Evolutionary conservation across 2,113 vertebrate species (phyloP).

Genomic region (Carassius gibelio): DNA sequence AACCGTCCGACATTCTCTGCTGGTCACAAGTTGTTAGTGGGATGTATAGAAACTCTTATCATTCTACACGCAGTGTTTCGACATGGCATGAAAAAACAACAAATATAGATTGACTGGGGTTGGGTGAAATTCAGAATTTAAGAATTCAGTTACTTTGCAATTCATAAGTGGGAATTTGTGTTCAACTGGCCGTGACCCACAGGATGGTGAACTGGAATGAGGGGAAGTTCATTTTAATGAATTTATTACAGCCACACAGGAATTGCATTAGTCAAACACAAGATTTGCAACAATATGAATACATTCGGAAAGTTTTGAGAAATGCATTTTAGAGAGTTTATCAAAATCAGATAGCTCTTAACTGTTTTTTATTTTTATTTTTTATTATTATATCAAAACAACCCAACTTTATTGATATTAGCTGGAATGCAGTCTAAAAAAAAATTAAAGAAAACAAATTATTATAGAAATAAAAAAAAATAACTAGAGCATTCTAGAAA

Average conservation of each 20-base stretch:
- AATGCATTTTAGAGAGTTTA: no score
- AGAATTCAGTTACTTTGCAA: not conserved
- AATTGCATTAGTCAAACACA: not conserved
- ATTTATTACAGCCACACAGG: not conserved
- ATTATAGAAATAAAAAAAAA: no score
- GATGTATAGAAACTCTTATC: conserved; percentile 74
- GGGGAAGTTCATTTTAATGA: not conserved
- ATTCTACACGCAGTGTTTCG: conserved; percentile 57
- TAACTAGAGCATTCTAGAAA: no score
- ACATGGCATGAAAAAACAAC: not conserved
- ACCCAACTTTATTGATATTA: no score
- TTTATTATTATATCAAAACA: no score
- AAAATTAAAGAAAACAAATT: no score
- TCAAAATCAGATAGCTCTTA: no score
- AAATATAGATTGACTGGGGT: not conserved
- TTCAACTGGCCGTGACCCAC: not conserved
- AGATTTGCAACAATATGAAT: not conserved
- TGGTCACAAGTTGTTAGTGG: conserved; percentile 56
- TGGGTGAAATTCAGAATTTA: not conserved
- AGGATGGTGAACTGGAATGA: not conserved
- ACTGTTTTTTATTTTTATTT: no score
- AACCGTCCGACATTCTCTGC: conserved; percentile 67
- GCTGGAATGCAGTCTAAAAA: no score
- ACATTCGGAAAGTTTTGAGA: not conserved
- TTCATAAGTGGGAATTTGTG: not conserved